phyloP scores from a whole-genome alignment of 2,888 invertebrate species.

The Plagodis dolabraria region DNA sequence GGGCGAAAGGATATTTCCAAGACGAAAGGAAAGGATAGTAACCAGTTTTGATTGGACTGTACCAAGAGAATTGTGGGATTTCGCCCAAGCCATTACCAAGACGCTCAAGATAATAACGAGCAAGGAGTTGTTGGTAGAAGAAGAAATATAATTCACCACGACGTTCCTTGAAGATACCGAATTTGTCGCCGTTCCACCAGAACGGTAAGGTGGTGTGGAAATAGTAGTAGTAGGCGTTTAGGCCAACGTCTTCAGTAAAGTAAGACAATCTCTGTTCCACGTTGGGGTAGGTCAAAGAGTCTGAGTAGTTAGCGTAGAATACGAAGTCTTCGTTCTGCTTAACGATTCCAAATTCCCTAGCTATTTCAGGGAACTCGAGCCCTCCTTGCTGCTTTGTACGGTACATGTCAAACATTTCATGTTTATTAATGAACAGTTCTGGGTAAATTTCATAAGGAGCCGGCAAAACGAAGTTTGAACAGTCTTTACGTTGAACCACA shows the following conservation, averaged over 20 bases:
- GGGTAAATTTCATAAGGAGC: constrained; percentile 88
- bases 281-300: constrained; percentile 77
- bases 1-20: constrained; percentile 79
- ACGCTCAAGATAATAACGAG: constrained; percentile 89
- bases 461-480: constrained; percentile 84
- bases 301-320: constrained; percentile 86
- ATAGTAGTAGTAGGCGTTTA: constrained; percentile 88
- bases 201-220: constrained; percentile 86
- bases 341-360: constrained; percentile 67
- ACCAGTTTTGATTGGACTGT: constrained; percentile 79
- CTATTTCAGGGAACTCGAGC: constrained; percentile 56
- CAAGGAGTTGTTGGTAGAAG: constrained; percentile 87
- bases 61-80: constrained; percentile 86
- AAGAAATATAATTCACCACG: constrained; percentile 88
- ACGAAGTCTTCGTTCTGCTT: constrained; percentile 69
- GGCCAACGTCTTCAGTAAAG: constrained; percentile 89
- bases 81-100: constrained; percentile 86
- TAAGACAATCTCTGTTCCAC: constrained; percentile 86
- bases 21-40: constrained; percentile 56
- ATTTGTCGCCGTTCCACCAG: constrained; percentile 84
- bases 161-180: constrained; percentile 76
- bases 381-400: constrained; percentile 70
- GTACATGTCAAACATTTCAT: constrained; percentile 77
- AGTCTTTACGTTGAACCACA: constrained; percentile 84
- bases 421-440: constrained; percentile 86